Conservation (phyloP, 2,113 vertebrate species). For the Ophthalmolycus amberensis region DNA sequence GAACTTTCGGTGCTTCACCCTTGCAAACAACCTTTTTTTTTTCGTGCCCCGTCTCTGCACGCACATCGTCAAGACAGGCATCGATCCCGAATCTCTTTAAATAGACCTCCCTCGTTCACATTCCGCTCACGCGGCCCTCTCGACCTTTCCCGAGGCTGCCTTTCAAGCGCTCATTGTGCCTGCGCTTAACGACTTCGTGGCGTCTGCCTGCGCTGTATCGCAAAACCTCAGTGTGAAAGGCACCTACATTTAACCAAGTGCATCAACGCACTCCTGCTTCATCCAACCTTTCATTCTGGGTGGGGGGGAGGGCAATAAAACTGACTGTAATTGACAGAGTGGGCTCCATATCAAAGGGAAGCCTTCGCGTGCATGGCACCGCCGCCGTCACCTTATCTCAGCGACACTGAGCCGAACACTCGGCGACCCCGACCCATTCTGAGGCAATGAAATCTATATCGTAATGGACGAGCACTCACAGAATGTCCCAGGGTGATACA, state of each 20-base stretch:
- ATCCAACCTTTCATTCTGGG: constrained; percentile 33
- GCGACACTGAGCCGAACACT: constrained; percentile 12
- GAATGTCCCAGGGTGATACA: constrained; percentile 49
- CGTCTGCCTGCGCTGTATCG: constrained; percentile 32
- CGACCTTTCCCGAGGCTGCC: constrained; percentile 68
- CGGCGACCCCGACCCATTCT: constrained; percentile 22
- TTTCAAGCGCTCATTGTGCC: constrained; percentile 63
- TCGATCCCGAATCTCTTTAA: constrained; percentile 66
- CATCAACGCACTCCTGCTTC: constrained; percentile 6
- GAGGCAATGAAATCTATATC: constrained; percentile 69
- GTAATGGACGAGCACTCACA: constrained; percentile 63
- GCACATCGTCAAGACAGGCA: constrained; percentile 49
- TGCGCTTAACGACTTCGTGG: constrained; percentile 49
- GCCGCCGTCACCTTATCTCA: constrained; percentile 36
- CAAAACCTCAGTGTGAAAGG: constrained; percentile 50
- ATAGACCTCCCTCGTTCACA: constrained; percentile 59
- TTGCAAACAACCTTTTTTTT: constrained; percentile 43
- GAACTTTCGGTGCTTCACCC: constrained; percentile 22
- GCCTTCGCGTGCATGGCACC: background rate
- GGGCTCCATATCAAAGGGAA: constrained; percentile 45
- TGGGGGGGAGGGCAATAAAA: constrained; percentile 33
- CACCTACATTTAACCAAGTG: constrained; percentile 57
- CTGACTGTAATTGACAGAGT: constrained; percentile 48
- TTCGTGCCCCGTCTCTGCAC: constrained; percentile 30
- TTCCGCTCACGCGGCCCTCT: constrained; percentile 52